Evolutionary conservation across 2,113 vertebrate species (phyloP).

Genomic region (Bubo bubo): DNA sequence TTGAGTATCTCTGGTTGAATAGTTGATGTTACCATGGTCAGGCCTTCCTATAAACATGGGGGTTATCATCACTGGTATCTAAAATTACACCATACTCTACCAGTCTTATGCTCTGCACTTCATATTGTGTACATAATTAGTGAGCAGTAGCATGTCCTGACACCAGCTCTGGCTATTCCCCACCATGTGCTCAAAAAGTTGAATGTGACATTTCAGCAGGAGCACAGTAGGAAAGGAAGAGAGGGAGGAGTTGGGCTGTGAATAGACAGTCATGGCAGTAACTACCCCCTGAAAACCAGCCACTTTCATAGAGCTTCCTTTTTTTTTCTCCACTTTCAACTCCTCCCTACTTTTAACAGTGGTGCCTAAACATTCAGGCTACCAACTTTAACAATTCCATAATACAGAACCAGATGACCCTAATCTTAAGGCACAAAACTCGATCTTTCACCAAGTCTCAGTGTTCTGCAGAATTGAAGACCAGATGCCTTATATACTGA

Average conservation of each 20-base stretch:
- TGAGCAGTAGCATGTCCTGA: neutral
- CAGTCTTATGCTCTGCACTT: neutral
- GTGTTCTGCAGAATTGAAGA: neutral
- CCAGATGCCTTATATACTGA: neutral
- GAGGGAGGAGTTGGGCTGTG: neutral
- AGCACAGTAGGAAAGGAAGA: neutral
- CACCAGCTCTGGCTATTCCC: neutral
- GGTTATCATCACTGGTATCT: neutral
- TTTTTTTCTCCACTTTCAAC: neutral
- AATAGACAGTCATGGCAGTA: neutral
- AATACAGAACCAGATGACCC: neutral
- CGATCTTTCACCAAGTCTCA: neutral
- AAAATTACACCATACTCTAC: neutral
- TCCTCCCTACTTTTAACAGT: neutral
- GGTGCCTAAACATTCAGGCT: neutral
- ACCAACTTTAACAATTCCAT: neutral
- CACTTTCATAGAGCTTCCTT: neutral
- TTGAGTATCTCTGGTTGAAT: neutral
- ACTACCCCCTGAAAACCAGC: neutral
- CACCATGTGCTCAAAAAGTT: accelerated
- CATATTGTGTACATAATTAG: neutral
- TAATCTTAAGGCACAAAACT: neutral
- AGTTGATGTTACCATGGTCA: neutral
- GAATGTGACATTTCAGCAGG: neutral
- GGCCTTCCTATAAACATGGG: neutral